Evolutionary conservation across 2,113 vertebrate genomes (phyloP), one percentile per base, ranked within the genome.

Genomic region (Pygoscelis adeliae): DNA sequence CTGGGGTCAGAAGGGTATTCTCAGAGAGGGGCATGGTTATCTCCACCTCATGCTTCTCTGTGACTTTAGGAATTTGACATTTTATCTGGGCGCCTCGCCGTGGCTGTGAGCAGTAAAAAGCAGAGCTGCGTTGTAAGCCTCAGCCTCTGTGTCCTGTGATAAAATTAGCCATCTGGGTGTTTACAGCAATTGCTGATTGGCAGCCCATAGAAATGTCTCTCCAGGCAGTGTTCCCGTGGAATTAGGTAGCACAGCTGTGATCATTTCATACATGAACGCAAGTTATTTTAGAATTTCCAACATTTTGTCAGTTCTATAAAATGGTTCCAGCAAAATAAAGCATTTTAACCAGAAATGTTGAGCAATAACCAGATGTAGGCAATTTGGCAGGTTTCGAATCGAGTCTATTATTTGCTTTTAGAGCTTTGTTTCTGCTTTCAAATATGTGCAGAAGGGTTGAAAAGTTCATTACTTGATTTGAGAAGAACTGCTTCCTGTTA

Each of bases 101-200:
- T 62, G 89, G 78, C 96, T 94, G 73, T 16, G 40, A 96, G 90
- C 90, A 70, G 11, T 19, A 73, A 93, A 77, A 53, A 71, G 66
- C 13, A 0, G 46, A 80, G 87, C 92, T 49, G 84, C 62, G 9
- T 71, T 53, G 78, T 49, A 55, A 93, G 93, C 83, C 81, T 44
- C 92, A 82, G 92, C 87, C 93, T 78, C 84, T 83, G 79, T 96
- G 97, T 97, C 97, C 97, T 95, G 83, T 16, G 76, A 96, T 96
- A 91, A 94, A 96, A 95, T 93, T 77, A 96, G 86, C 98, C 97
- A 95, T 98, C 98, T 98, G 97, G 97, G 97, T 93, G 93, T 97
- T 98, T 93, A 81, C 77, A 38, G 96, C 86, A 76, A 67, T 82
- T 77, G 95, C 96, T 74, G 80, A 61, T 67, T 95, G 97, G 97